Conservation (phyloP, 2,113 vertebrate species). For the Pseudorhombus dupliciocellatus region DNA sequence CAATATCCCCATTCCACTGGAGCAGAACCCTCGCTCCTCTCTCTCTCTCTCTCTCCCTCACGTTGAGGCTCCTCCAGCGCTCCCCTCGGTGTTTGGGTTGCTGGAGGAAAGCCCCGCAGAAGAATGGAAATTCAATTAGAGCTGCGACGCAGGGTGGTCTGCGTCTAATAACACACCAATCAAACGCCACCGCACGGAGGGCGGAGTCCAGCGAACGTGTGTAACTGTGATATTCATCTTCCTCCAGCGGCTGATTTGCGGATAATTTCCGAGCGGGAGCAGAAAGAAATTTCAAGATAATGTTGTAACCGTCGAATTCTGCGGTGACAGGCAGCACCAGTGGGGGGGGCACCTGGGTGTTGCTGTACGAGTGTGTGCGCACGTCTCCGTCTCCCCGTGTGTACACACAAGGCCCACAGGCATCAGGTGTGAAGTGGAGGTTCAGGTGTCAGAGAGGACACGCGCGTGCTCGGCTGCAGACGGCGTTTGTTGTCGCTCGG, state of each 20-base stretch:
- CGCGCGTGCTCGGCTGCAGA: constrained; percentile 59
- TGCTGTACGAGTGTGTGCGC: constrained; percentile 4
- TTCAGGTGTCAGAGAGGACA: constrained; percentile 75
- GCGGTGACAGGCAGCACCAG: constrained; percentile 59
- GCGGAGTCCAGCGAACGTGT: constrained; percentile 15
- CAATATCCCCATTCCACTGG: constrained; percentile 34
- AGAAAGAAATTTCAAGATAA: constrained; percentile 8
- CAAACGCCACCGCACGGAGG: constrained; percentile 62
- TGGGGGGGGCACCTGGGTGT: constrained; percentile 10
- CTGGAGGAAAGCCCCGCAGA: constrained; percentile 56
- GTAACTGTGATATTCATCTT: constrained; percentile 18
- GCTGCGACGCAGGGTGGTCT: constrained; percentile 67
- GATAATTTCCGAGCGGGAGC: constrained; percentile 21
- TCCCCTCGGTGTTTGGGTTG: constrained; percentile 46
- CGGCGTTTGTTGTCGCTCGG: constrained; percentile 71
- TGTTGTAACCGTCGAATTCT: constrained; percentile 18
- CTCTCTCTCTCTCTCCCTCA: constrained; percentile 17
- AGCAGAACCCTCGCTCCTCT: constrained; percentile 25
- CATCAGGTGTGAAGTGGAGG: constrained; percentile 78
- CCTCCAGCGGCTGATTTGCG: background rate
- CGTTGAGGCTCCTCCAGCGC: constrained; percentile 13
- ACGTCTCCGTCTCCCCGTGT: constrained; percentile 6
- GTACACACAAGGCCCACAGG: constrained; percentile 42
- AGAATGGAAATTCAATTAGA: constrained; percentile 71
- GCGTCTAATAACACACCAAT: constrained; percentile 68